Conservation (phyloP, 2,888 invertebrate species). For the Hyposoter dolosus region DNA sequence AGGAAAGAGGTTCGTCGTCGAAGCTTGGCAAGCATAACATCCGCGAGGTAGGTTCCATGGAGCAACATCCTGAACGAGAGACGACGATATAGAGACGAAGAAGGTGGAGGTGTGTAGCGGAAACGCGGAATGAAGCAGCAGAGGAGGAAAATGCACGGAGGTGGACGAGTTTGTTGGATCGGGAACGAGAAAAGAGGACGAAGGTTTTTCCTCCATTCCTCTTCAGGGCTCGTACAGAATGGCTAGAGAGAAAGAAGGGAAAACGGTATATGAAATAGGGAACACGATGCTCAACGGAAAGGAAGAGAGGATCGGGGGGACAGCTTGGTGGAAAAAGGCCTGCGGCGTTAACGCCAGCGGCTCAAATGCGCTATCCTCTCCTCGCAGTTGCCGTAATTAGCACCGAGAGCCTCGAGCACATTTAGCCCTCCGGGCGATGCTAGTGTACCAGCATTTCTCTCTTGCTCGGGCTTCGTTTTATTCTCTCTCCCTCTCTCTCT, state of each 20-base stretch:
- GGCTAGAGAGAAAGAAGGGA: conserved; percentile 33
- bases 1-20: conserved; percentile 11
- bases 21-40: conserved; percentile 40
- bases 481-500: conserved; percentile 24
- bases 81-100: not conserved
- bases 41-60: not conserved
- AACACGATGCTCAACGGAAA: conserved; percentile 6
- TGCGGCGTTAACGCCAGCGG: conserved; percentile 76
- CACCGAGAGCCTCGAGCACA: conserved; percentile 57
- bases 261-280: conserved; percentile 43
- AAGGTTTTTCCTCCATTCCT: conserved; percentile 10
- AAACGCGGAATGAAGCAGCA: not conserved
- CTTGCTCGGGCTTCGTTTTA: not conserved
- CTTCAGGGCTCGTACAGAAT: conserved; percentile 31
- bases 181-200: conserved; percentile 51
- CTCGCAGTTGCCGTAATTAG: conserved; percentile 68
- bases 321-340: conserved; percentile 75
- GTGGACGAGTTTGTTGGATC: conserved; percentile 62
- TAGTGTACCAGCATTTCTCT: conserved; percentile 40
- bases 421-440: conserved; percentile 50
- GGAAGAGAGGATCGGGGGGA: conserved; percentile 5
- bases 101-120: conserved; percentile 11
- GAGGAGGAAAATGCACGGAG: not conserved
- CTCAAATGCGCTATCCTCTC: conserved; percentile 76
- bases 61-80: conserved; percentile 33